Conservation (phyloP, 2,888 invertebrate species). For the Morpho helenor region DNA sequence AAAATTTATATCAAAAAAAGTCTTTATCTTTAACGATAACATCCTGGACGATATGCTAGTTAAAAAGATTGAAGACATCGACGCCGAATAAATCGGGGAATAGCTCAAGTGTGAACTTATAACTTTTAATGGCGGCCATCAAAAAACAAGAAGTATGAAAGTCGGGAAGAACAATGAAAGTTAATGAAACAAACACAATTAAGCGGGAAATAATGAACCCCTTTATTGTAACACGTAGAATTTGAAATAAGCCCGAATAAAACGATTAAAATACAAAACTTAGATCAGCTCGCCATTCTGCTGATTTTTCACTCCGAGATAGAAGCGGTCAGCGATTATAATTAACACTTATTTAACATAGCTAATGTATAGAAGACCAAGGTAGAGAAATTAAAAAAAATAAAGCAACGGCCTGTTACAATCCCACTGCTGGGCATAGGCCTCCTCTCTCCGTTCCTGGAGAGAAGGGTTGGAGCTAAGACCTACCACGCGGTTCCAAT, state of each 20-base stretch:
- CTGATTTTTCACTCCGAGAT: conserved; percentile 19
- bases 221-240: conserved; percentile 34
- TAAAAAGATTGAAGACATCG: conserved; percentile 5
- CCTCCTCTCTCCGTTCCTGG: too few relatives aligned
- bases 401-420: too few relatives aligned
- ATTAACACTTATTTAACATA: too few relatives aligned
- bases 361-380: too few relatives aligned
- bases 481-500: too few relatives aligned
- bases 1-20: neutral
- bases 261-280: conserved; percentile 38
- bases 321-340: conserved; percentile 2
- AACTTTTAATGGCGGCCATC: conserved; percentile 19
- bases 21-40: neutral
- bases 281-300: conserved; percentile 30
- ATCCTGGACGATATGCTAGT: neutral
- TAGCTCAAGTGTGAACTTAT: conserved; percentile 7
- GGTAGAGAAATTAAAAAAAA: too few relatives aligned
- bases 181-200: conserved; percentile 34
- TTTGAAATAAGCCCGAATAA: conserved; percentile 34
- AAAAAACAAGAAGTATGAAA: conserved; percentile 27
- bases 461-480: too few relatives aligned
- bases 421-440: too few relatives aligned
- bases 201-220: conserved; percentile 34
- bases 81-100: neutral
- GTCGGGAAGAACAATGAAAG: conserved; percentile 27